Conservation (phyloP, 2,797 vertebrate genomes). For the Siniperca undulata region DNA sequence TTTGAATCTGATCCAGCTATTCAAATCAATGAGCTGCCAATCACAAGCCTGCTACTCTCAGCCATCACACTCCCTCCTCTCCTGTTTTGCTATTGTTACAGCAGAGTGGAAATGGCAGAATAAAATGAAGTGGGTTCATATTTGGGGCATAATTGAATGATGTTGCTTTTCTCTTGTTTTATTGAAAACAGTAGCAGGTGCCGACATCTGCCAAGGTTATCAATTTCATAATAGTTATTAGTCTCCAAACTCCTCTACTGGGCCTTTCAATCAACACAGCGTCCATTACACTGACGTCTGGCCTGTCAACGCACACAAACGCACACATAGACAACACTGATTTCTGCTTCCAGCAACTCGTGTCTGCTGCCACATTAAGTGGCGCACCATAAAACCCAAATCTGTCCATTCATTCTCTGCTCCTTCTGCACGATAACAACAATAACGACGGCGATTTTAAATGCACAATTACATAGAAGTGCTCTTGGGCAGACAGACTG, state of each 20-base stretch:
- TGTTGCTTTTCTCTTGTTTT: conserved; percentile 65
- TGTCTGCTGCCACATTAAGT: conserved; percentile 72
- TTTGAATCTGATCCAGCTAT: conserved; percentile 21
- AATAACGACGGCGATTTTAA: conserved; percentile 63
- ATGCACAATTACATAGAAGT: conserved; percentile 67
- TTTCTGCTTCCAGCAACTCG: conserved; percentile 65
- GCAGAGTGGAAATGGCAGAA: conserved; percentile 47
- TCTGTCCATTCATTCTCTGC: conserved; percentile 62
- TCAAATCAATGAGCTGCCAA: conserved; percentile 42
- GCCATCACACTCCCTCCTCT: conserved; percentile 25
- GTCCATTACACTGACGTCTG: conserved; percentile 71
- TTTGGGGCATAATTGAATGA: conserved; percentile 67
- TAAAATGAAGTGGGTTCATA: conserved; percentile 72
- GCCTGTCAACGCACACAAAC: conserved; percentile 55
- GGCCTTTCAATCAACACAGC: conserved; percentile 69
- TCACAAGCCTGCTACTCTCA: conserved; percentile 28
- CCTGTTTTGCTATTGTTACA: conserved; percentile 45
- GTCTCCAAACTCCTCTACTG: conserved; percentile 65
- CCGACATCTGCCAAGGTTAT: conserved; percentile 73
- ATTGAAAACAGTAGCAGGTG: conserved; percentile 79
- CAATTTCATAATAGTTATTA: conserved; percentile 80
- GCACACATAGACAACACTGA: conserved; percentile 53
- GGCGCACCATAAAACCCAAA: conserved; percentile 70
- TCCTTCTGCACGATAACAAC: conserved; percentile 71
- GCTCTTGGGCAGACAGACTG: conserved; percentile 60